Conservation (phyloP, 2,888 invertebrate species). For the Brenthis daphne region DNA sequence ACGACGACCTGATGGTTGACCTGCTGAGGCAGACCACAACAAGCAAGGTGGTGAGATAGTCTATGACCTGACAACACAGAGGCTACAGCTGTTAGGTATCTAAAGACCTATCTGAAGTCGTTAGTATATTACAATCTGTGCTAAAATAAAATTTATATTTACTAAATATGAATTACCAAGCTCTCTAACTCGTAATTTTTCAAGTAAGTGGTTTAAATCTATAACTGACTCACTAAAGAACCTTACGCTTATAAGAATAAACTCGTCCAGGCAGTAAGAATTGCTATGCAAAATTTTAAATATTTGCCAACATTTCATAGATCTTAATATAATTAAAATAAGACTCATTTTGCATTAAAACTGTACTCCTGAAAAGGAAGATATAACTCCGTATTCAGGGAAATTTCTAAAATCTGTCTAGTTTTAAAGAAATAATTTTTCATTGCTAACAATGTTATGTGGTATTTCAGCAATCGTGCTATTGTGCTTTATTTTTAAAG, state of each 20-base stretch:
- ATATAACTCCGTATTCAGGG: conserved; percentile 1
- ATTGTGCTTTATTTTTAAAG: conserved; percentile 6
- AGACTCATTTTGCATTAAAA: neutral
- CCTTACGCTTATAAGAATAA: conserved; percentile 41
- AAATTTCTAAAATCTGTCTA: conserved; percentile 2
- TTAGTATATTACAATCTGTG: too few relatives aligned
- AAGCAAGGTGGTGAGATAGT: too few relatives aligned
- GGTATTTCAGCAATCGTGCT: conserved; percentile 1
- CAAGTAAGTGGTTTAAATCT: conserved; percentile 24
- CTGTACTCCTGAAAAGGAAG: neutral
- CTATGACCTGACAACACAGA: too few relatives aligned
- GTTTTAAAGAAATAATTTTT: conserved; percentile 15
- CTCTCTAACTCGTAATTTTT: conserved; percentile 10
- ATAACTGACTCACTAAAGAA: conserved; percentile 40
- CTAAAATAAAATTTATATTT: too few relatives aligned
- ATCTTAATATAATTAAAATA: neutral
- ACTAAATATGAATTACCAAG: neutral
- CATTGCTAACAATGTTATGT: conserved; percentile 2
- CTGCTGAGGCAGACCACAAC: too few relatives aligned
- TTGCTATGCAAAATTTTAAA: conserved; percentile 41
- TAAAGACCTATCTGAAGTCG: too few relatives aligned
- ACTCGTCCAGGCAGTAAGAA: conserved; percentile 36
- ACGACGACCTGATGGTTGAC: too few relatives aligned
- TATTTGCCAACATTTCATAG: neutral
- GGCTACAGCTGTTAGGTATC: too few relatives aligned